Evolutionary conservation across 2,113 vertebrate species (phyloP), one percentile per base, ranked within the genome.

Genomic region (Tragelaphus imberbis): DNA sequence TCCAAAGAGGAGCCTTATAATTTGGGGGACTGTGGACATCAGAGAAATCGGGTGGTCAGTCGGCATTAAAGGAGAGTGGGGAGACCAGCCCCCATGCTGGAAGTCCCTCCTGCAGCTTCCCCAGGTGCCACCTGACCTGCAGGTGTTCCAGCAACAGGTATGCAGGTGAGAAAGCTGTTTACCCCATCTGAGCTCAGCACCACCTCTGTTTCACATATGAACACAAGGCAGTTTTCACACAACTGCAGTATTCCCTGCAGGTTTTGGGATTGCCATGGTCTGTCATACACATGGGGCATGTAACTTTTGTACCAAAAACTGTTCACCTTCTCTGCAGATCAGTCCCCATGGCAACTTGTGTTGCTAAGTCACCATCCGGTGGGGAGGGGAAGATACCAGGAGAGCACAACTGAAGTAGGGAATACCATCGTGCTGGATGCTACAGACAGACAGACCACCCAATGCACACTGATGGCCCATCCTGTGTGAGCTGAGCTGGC

Each of bases 381-480:
- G 2, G 36, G 40, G 56, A 12, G 36, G 36, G 81, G 25, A 56
- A 44, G 10, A 59, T 44, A 28, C 36, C 4, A 27, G 84, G 56
- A 61, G 56, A 56, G 53, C 81, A 40, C 21, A 36, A 27, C 81
- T 25, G 4, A 84, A 84, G 19, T 25, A 23, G 17, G 79, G 51
- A 36, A 55, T 16, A 82, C 1, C 0, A 23, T 53, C 53, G 80
- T 12, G 11, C 21, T 2, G 6, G 12, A 56, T 13, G 33, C 81
- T 84, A n/a, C 33, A 36, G 80, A 82, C 80, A n/a, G 79, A 55
- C 33, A 25, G 51, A 15, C n/a, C 1, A 3, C 33, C 33, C 33
- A 51, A 0, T 33, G 30, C 53, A 40, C 2, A 0, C 21, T 1
- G 23, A 15, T 19, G 33, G 21, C 33, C 36, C 15, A 28, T 40